Percentiles rank a stretch among this genome's conserved stretches.
Conservation (phyloP, 2,797 vertebrate genomes). For the Cercopithecus hamlyni region DNA sequence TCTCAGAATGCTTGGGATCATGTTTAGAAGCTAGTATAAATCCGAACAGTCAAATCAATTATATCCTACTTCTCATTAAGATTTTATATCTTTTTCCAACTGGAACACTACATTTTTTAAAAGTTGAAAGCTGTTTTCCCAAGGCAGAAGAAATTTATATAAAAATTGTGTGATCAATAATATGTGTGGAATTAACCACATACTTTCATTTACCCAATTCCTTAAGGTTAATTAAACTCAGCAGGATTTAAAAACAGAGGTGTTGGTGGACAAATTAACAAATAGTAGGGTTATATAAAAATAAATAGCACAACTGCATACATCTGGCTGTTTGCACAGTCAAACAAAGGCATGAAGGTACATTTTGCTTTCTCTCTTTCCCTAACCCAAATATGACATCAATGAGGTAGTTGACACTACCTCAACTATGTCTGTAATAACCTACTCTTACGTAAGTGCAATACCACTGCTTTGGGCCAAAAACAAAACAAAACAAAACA, state of each 20-base stretch:
- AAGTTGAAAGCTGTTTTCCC: background rate
- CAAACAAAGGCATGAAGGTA: background rate
- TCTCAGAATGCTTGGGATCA: background rate
- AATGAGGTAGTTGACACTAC: background rate
- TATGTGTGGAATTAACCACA: background rate
- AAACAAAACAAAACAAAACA: background rate
- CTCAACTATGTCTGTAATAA: background rate
- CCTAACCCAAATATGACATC: background rate
- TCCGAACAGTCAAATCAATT: background rate
- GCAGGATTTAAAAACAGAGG: background rate
- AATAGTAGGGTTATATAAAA: background rate
- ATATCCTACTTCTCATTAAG: background rate
- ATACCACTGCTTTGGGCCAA: background rate
- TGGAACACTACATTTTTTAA: background rate
- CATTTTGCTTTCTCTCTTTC: background rate
- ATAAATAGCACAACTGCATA: background rate
- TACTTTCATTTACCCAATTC: background rate
- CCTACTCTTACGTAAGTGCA: background rate
- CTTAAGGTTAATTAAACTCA: conserved; percentile 37
- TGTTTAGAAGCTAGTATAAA: background rate
- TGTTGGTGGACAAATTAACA: background rate
- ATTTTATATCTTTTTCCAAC: background rate
- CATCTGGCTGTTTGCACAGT: background rate
- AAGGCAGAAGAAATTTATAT: background rate
- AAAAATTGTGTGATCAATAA: background rate